A percentile compares a stretch with the other conserved stretches of the same genome.
Conservation (phyloP, 2,888 invertebrate genomes). For the Acrocyrtus sp. region DNA sequence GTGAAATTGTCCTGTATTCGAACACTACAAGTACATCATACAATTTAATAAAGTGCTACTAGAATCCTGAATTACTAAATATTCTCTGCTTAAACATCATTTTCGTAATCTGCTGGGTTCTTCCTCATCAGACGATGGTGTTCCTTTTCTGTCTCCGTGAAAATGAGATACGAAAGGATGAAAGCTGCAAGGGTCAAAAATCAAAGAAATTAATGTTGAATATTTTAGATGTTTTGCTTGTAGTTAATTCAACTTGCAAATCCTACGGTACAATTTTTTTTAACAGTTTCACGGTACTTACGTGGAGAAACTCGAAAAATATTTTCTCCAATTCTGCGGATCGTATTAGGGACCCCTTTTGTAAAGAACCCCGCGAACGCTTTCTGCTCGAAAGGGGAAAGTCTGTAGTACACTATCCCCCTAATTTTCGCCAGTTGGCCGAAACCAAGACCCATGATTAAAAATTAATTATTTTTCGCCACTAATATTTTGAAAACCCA, state of each 20-base stretch:
- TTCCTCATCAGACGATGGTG: constrained; percentile 73
- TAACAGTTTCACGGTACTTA: constrained; percentile 38
- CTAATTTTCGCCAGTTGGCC: constrained; percentile 84
- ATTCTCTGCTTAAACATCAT: constrained; percentile 79
- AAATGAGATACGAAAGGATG: constrained; percentile 72
- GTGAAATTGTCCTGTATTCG: too few species aligned
- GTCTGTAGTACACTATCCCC: constrained; percentile 82
- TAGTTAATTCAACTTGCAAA: background rate
- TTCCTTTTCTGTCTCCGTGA: constrained; percentile 72
- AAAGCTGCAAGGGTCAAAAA: constrained; percentile 66
- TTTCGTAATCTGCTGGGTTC: constrained; percentile 77
- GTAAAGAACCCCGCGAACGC: constrained; percentile 83
- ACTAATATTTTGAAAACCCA: too few species aligned
- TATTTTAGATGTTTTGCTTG: background rate
- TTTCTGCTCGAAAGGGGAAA: constrained; percentile 90
- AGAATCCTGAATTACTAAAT: too few species aligned
- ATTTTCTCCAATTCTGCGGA: constrained; percentile 77
- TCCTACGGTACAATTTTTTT: background rate
- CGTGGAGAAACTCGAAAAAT: constrained; percentile 79
- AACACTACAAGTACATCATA: too few species aligned
- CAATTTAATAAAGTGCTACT: too few species aligned
- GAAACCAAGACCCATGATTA: constrained; percentile 74
- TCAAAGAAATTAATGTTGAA: background rate
- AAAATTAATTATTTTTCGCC: background rate
- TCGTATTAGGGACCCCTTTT: constrained; percentile 81